These are phyloP conservation scores for Isoperla grammatica DNA, from an alignment of 2,888 invertebrate genomes.

Conservation along the genomic window DNA sequence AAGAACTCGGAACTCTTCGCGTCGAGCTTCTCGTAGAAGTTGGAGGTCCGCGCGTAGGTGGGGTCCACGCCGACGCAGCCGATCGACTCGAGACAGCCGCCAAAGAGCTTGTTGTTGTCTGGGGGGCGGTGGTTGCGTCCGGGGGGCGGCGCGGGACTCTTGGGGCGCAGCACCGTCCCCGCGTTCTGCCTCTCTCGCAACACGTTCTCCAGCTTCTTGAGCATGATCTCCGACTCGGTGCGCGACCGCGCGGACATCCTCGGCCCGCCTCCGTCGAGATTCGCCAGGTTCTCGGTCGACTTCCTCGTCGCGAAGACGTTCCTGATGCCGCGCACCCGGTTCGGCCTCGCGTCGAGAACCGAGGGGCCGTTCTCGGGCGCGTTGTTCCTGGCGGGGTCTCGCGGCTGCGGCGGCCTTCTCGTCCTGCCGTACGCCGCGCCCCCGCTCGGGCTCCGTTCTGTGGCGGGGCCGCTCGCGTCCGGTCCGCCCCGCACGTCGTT, in stretches of 20 bases:
- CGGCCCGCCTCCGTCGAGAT: no score
- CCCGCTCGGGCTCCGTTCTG: no score
- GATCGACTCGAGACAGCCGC: conserved; percentile 3
- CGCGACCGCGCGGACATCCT: conserved; percentile 32
- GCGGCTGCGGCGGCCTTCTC: no score
- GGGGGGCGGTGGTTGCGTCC: no score
- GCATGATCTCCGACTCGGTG: conserved; percentile 53
- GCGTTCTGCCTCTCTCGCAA: conserved; percentile 47
- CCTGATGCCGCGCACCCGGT: no score
- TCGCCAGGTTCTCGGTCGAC: no score
- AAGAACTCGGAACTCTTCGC: conserved; percentile 24
- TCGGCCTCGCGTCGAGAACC: no score
- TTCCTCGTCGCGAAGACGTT: no score
- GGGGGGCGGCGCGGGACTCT: conserved; percentile 7
- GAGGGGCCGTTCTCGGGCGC: no score
- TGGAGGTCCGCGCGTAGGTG: neutral
- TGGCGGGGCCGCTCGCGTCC: no score
- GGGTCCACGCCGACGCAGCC: neutral
- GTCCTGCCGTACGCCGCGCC: no score
- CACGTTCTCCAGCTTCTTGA: conserved; percentile 58
- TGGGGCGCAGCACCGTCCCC: conserved; percentile 14
- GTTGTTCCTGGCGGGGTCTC: no score
- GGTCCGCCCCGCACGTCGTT: neutral
- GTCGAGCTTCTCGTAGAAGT: conserved; percentile 22
- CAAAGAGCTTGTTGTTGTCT: neutral